Evolutionary conservation across 2,888 invertebrate species (phyloP).

Genomic region (Diarsia rubi): DNA sequence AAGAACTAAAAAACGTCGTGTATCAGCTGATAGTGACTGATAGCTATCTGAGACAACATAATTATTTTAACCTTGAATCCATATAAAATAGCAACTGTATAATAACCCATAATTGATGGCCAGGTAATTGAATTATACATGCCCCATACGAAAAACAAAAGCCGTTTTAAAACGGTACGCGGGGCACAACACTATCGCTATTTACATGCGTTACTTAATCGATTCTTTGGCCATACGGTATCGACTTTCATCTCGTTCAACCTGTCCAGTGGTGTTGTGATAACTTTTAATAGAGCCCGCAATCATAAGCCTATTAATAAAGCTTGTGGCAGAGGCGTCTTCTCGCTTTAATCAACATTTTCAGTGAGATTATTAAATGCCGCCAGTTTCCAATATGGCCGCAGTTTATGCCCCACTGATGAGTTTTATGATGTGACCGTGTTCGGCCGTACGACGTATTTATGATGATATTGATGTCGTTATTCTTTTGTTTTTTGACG

Average conservation of each 20-base stretch:
- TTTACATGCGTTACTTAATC: conserved; percentile 16
- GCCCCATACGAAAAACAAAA: conserved; percentile 47
- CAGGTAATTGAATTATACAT: conserved; percentile 60
- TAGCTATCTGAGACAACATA: conserved; percentile 50
- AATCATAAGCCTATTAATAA: conserved; percentile 86
- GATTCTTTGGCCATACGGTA: conserved; percentile 71
- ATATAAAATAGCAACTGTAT: conserved; percentile 59
- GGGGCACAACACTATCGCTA: conserved; percentile 21
- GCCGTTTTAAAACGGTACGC: conserved; percentile 38
- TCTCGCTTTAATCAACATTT: conserved; percentile 84
- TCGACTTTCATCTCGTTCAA: conserved; percentile 74
- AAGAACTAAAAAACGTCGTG: conserved; percentile 15
- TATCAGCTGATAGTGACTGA: conserved; percentile 34
- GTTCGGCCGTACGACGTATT: conserved; percentile 61
- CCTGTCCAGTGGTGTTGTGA: conserved; percentile 77
- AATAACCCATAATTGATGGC: conserved; percentile 54
- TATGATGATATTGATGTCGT: conserved; percentile 65
- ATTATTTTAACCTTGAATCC: conserved; percentile 51
- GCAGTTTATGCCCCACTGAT: conserved; percentile 63
- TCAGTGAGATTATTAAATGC: conserved; percentile 83
- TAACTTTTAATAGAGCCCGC: conserved; percentile 82
- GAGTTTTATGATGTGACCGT: conserved; percentile 70
- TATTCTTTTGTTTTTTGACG: conserved; percentile 56
- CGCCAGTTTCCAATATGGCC: conserved; percentile 73
- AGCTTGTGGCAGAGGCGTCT: conserved; percentile 76